Evolutionary conservation across 2,113 vertebrate genomes (phyloP).

Genomic region (Willisornis vidua): DNA sequence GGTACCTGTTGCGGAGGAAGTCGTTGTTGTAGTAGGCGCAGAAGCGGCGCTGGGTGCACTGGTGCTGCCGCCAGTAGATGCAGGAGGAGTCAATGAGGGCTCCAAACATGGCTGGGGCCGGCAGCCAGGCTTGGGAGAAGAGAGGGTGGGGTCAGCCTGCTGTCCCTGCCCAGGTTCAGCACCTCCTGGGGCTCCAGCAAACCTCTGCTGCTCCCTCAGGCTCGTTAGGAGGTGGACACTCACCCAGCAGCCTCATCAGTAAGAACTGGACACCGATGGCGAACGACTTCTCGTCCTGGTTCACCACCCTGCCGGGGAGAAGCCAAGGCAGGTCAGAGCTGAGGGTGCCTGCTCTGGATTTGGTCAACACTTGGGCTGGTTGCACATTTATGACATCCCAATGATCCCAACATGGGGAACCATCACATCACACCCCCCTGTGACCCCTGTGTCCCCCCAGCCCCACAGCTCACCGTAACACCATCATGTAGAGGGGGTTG

Average conservation of each 20-base stretch:
- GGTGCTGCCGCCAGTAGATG: slow-evolving; percentile 80
- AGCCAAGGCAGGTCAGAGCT: background rate
- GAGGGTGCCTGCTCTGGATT: background rate
- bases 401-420: background rate
- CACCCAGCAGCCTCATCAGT: slow-evolving; percentile 86
- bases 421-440: fast-evolving
- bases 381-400: fast-evolving
- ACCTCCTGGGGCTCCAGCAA: background rate
- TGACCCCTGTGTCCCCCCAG: fast-evolving
- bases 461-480: slow-evolving; percentile 83
- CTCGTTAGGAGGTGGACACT: slow-evolving; percentile 23
- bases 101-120: slow-evolving; percentile 88
- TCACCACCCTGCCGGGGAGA: slow-evolving; percentile 80
- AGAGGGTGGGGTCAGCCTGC: background rate
- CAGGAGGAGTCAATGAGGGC: slow-evolving; percentile 90
- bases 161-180: background rate
- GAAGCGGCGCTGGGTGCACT: slow-evolving; percentile 79
- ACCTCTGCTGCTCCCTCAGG: background rate
- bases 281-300: slow-evolving; percentile 92
- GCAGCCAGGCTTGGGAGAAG: slow-evolving; percentile 85
- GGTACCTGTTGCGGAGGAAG: slow-evolving; percentile 86
- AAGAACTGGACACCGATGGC: slow-evolving; percentile 95
- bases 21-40: slow-evolving; percentile 93
- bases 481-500: slow-evolving; percentile 98
- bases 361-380: background rate